Percentiles rank a stretch among this genome's conserved stretches.
phyloP scores from a whole-genome alignment of 2,888 invertebrate genomes.

The Subacronicta megacephala region DNA sequence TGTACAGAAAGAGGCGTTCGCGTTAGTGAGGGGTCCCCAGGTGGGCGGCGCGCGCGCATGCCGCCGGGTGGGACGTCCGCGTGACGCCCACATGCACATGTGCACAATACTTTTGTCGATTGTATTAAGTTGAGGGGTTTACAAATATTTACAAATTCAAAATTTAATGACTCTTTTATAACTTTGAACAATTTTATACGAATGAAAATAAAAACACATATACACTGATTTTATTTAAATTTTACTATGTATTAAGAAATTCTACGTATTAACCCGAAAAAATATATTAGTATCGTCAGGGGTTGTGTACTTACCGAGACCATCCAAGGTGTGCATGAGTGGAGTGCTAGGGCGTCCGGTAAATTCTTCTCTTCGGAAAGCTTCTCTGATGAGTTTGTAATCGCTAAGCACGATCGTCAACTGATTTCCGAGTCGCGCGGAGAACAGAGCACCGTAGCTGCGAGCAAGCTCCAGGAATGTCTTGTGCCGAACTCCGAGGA shows the following conservation, averaged over 20 bases:
- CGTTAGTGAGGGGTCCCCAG: slow-evolving; percentile 62
- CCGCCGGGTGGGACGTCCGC: slow-evolving; percentile 65
- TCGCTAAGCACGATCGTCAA: slow-evolving; percentile 96
- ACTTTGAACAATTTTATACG: neutral
- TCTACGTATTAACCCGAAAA: neutral
- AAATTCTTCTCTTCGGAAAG: slow-evolving; percentile 96
- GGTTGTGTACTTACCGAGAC: slow-evolving; percentile 93
- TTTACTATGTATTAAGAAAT: neutral
- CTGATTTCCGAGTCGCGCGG: slow-evolving; percentile 94
- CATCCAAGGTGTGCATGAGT: slow-evolving; percentile 95
- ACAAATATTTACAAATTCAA: slow-evolving; percentile 13
- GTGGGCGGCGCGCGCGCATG: slow-evolving; percentile 76
- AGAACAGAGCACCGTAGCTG: slow-evolving; percentile 95
- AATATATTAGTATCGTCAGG: neutral
- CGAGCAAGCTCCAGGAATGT: slow-evolving; percentile 93
- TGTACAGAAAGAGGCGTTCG: slow-evolving; percentile 83
- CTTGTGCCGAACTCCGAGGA: slow-evolving; percentile 94
- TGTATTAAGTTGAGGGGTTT: slow-evolving; percentile 24
- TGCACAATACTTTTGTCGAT: slow-evolving; percentile 49
- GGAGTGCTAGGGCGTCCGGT: slow-evolving; percentile 96
- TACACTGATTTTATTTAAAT: neutral
- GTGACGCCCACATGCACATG: slow-evolving; percentile 75
- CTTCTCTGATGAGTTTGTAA: slow-evolving; percentile 95
- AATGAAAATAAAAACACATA: neutral
- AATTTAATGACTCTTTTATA: neutral